phyloP scores from a whole-genome alignment of 1,140 invertebrate species.

The Drepana arcuata region DNA sequence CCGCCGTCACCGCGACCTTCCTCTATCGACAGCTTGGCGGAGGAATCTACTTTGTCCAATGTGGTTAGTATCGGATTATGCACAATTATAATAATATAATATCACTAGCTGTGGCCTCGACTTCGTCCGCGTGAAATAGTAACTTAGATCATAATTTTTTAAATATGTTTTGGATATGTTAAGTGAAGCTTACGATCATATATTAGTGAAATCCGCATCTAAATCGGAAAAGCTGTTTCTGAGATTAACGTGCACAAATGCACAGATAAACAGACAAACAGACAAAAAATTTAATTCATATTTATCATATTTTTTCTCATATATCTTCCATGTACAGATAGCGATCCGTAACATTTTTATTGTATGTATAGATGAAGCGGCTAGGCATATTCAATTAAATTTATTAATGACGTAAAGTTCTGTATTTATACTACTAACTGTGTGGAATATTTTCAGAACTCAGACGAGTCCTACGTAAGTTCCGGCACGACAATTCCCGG shows the following conservation, averaged over 20 bases:
- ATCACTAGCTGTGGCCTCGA: too few species aligned
- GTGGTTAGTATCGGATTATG: slow-evolving; percentile 38
- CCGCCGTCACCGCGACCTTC: slow-evolving; percentile 57
- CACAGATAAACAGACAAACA: too few species aligned
- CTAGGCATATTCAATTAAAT: not conserved
- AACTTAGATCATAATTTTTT: not conserved
- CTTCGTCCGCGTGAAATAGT: too few species aligned
- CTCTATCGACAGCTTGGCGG: slow-evolving; percentile 53
- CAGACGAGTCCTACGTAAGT: slow-evolving; percentile 47
- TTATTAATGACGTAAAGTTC: not conserved
- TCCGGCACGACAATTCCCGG: slow-evolving; percentile 44
- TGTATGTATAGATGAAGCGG: too few species aligned
- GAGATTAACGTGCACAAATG: too few species aligned
- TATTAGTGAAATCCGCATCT: not conserved
- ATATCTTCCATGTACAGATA: too few species aligned
- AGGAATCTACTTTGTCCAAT: slow-evolving; percentile 51
- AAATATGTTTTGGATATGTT: too few species aligned
- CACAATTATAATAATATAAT: too few species aligned
- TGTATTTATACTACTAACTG: too few species aligned
- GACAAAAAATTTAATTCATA: not conserved
- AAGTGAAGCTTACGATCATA: not conserved
- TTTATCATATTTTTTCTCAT: too few species aligned
- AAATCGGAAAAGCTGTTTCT: not conserved
- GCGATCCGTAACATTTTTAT: too few species aligned
- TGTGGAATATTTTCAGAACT: slow-evolving; percentile 34